These are phyloP conservation scores for Boleophthalmus pectinirostris DNA, from an alignment of 2,113 vertebrate species.

Conservation along the genomic window DNA sequence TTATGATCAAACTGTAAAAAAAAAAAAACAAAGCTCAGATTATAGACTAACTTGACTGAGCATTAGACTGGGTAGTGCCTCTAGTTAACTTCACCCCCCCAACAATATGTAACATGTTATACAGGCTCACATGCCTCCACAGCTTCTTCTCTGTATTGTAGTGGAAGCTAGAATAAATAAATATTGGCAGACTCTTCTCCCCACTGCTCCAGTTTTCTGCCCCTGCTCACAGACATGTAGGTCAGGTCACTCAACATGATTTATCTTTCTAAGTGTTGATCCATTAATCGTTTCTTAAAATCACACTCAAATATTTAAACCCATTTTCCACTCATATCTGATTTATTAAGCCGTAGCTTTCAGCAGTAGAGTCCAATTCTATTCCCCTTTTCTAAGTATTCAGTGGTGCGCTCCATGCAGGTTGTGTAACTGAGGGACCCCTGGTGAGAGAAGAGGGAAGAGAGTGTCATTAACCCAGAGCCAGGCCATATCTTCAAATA, in stretches of 20 bases:
- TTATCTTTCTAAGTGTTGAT: neutral
- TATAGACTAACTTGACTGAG: too few relatives aligned
- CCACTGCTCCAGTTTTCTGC: constrained; percentile 18
- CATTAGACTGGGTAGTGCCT: too few relatives aligned
- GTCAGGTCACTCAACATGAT: constrained; percentile 15
- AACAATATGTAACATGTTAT: too few relatives aligned
- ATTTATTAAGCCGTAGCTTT: neutral
- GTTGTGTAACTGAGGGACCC: constrained; percentile 15
- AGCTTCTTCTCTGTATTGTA: neutral
- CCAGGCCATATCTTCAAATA: constrained; percentile 3
- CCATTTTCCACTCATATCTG: neutral
- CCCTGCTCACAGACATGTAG: constrained; percentile 23
- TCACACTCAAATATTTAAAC: neutral
- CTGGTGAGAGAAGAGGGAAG: constrained; percentile 15
- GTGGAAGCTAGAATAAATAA: neutral
- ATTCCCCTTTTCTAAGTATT: constrained; percentile 8
- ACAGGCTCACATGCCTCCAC: neutral
- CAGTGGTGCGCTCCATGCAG: neutral
- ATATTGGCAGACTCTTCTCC: neutral
- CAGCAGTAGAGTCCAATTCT: constrained; percentile 14
- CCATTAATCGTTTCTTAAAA: neutral
- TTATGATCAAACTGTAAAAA: too few relatives aligned
- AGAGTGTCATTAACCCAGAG: constrained; percentile 13
- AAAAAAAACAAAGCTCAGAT: too few relatives aligned
- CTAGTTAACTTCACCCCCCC: too few relatives aligned